Evolutionary conservation across 92 coral and sea anemone species (phyloP), one percentile per base, ranked within the genome.

Genomic region (Porites rus): DNA sequence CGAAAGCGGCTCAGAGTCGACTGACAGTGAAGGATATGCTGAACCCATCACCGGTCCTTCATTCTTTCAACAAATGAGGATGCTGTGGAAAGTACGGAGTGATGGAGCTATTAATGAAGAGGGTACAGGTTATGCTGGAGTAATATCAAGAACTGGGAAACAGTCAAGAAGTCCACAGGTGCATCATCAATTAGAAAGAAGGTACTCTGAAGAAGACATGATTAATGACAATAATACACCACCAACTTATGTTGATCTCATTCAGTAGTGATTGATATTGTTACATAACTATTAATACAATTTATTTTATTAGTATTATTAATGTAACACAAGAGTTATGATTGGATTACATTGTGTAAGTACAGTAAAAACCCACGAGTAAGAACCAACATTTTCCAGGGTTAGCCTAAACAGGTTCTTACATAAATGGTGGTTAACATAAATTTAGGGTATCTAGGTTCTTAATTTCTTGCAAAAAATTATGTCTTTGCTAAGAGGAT

Each of bases 11-110:
- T 91, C 97, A 7, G 98, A 95, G 69, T 82, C 90, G n/a, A n/a
- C n/a, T 52, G 97, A 93, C 70, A 92, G 98, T 24, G 98, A 95
- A 19, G 98, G 97, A 10, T 95, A 94, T 79, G 83, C 95, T 0
- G 93, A 93, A 61, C 94, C 95, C 38, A 65, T 83, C 0, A 82
- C 79, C 19, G 87, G 1, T 31, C 72, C 51, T 8, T 31, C 79
- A 16, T 72, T 24, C 24, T 63, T 72, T 38, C 60, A 83, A 46
- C n/a, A 50, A 64, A 83, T 51, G 50, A 69, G 24, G 79, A 60
- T 72, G 87, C 18, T 83, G 46, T 72, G 79, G 18, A 83, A 74
- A 72, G 76, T 90, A n/a, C 65, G 85, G 20, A 90, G 93, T 28
- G 93, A 90, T 19, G 93, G 93, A 1, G 93, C 93, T 7, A 79